phyloP scores from a whole-genome alignment of 2,888 invertebrate species.

The Thymelicus acteon region DNA sequence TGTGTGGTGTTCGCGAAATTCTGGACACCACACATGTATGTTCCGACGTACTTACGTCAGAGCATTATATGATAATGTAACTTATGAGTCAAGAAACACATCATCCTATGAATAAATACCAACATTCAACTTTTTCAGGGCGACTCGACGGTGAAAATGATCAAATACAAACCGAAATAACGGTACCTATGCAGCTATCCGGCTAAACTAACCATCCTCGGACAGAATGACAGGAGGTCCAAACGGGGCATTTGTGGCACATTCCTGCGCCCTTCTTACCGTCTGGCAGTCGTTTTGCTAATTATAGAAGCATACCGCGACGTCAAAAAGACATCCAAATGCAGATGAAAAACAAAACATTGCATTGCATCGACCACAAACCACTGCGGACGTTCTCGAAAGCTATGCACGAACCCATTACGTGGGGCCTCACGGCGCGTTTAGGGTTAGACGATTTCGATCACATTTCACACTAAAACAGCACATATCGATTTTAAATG shows the following conservation, averaged over 20 bases:
- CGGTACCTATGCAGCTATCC: constrained; percentile 48
- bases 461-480: constrained; percentile 79
- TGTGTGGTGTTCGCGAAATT: constrained; percentile 46
- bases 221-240: constrained; percentile 49
- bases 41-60: constrained; percentile 52
- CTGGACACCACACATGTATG: constrained; percentile 46
- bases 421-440: constrained; percentile 82
- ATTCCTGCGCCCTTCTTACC: constrained; percentile 65
- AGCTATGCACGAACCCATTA: constrained; percentile 74
- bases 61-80: constrained; percentile 50
- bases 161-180: constrained; percentile 44
- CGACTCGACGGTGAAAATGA: constrained; percentile 38
- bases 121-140: constrained; percentile 40
- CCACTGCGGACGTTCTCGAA: constrained; percentile 79
- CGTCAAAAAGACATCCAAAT: constrained; percentile 78
- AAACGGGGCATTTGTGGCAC: constrained; percentile 56
- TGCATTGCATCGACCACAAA: constrained; percentile 66
- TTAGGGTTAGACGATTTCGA: constrained; percentile 81
- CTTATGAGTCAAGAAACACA: constrained; percentile 53
- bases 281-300: constrained; percentile 76
- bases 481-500: constrained; percentile 75
- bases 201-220: constrained; percentile 43
- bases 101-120: constrained; percentile 44
- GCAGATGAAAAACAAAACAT: constrained; percentile 81
- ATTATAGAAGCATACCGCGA: constrained; percentile 81